These are phyloP conservation scores for Amniataba percoides DNA, from an alignment of 2,797 vertebrate species.

Conservation along the genomic window DNA sequence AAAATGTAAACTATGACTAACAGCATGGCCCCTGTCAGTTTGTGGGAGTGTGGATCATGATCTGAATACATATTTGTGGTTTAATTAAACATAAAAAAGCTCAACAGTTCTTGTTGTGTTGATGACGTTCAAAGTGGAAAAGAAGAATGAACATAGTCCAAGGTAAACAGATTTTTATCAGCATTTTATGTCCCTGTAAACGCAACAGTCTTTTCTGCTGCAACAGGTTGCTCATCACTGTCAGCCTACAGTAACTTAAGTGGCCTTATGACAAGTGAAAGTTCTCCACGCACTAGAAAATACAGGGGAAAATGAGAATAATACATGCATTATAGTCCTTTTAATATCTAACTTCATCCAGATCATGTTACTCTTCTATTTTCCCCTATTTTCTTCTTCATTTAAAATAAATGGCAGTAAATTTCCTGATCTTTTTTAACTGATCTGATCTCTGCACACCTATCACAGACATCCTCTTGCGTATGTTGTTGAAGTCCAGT, in stretches of 20 bases:
- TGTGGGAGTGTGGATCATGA: background rate
- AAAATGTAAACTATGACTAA: constrained; percentile 29
- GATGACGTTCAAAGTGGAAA: background rate
- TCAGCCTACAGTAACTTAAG: background rate
- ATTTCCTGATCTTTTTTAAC: background rate
- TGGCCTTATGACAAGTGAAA: background rate
- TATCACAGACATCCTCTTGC: constrained; percentile 96
- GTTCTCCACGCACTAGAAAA: background rate
- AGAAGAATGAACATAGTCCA: background rate
- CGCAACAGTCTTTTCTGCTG: background rate
- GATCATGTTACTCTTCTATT: background rate
- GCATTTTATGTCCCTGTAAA: background rate
- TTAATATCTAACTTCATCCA: background rate
- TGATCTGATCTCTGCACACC: constrained; percentile 80
- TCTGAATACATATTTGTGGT: constrained; percentile 18
- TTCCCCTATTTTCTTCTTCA: background rate
- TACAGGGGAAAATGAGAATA: background rate
- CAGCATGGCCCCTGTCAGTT: constrained; percentile 3
- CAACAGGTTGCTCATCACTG: background rate
- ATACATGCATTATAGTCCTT: background rate
- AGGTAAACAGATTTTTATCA: background rate
- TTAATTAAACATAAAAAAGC: background rate
- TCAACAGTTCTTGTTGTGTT: background rate
- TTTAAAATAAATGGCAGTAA: background rate
- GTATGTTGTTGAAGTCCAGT: constrained; percentile 95